Percentiles rank a stretch among this genome's conserved stretches.
phyloP scores from a whole-genome alignment of 2,113 vertebrate species.

The Picathartes gymnocephalus region DNA sequence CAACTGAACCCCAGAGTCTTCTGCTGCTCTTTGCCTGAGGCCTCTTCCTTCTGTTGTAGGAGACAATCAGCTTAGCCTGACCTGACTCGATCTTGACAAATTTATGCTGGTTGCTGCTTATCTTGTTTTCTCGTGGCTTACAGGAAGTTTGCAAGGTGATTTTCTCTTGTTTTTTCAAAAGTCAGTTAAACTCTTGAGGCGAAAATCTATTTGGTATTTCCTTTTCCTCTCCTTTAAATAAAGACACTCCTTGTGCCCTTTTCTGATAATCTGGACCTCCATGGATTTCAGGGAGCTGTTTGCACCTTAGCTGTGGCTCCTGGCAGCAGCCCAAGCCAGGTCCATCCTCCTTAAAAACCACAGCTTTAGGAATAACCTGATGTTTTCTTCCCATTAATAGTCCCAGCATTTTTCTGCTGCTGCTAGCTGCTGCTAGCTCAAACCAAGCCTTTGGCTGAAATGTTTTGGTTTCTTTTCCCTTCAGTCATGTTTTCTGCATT shows the following conservation, averaged over 20 bases:
- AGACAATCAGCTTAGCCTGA: background rate
- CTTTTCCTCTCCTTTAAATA: background rate
- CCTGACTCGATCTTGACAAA: background rate
- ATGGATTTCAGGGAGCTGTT: background rate
- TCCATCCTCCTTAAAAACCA: background rate
- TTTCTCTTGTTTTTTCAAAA: background rate
- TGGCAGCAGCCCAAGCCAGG: background rate
- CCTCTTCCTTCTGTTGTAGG: background rate
- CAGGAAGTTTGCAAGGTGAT: background rate
- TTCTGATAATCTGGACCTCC: background rate
- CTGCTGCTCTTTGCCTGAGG: background rate
- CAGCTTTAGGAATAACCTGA: background rate
- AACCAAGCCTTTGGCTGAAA: background rate
- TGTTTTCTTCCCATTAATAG: background rate
- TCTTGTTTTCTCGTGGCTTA: background rate
- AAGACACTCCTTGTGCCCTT: background rate
- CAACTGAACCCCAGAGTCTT: background rate
- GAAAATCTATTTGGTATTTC: background rate
- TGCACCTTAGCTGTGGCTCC: background rate
- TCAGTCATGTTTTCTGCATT: background rate
- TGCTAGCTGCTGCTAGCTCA: background rate
- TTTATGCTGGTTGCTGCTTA: background rate
- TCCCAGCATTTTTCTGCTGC: background rate
- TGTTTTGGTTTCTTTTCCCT: background rate
- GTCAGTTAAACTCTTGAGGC: background rate